Conservation (phyloP, 2,888 invertebrate species). For the Dyspetes luteomarginatus region DNA sequence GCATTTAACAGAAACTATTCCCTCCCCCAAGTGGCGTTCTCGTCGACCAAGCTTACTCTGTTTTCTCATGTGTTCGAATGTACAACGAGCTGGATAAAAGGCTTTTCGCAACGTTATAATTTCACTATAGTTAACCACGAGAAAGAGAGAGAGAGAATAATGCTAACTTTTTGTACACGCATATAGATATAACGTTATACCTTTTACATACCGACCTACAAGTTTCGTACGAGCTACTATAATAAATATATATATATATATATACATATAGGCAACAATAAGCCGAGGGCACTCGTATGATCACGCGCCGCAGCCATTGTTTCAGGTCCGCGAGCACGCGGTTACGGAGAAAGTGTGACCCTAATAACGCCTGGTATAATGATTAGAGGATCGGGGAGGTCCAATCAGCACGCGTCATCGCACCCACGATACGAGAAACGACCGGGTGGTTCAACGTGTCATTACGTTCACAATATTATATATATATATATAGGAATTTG, state of each 20-base stretch:
- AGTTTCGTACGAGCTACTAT: constrained; percentile 41
- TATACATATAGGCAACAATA: constrained; percentile 47
- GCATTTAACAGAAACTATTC: background rate
- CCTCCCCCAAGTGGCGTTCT: background rate
- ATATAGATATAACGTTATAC: constrained; percentile 9
- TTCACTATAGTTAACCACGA: constrained; percentile 50
- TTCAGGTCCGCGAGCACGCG: constrained; percentile 60
- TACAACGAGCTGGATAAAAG: background rate
- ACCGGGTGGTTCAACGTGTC: constrained; percentile 36
- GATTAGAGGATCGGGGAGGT: constrained; percentile 77
- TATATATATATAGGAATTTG: background rate
- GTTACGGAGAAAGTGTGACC: constrained; percentile 79
- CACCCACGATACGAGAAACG: constrained; percentile 65
- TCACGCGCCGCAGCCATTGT: constrained; percentile 69
- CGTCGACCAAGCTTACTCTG: constrained; percentile 32
- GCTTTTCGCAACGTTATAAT: constrained; percentile 53
- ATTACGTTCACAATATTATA: background rate
- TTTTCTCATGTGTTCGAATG: constrained; percentile 11
- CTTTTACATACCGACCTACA: constrained; percentile 36
- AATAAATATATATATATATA: constrained; percentile 24
- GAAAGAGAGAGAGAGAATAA: too few species aligned
- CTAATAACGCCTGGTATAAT: constrained; percentile 76
- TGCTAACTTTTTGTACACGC: too few species aligned
- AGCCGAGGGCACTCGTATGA: constrained; percentile 63
- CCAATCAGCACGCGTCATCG: constrained; percentile 73